Conservation (phyloP, 30 jellyfish, hydroid and myxozoan species). For the Turritopsis rubra region DNA sequence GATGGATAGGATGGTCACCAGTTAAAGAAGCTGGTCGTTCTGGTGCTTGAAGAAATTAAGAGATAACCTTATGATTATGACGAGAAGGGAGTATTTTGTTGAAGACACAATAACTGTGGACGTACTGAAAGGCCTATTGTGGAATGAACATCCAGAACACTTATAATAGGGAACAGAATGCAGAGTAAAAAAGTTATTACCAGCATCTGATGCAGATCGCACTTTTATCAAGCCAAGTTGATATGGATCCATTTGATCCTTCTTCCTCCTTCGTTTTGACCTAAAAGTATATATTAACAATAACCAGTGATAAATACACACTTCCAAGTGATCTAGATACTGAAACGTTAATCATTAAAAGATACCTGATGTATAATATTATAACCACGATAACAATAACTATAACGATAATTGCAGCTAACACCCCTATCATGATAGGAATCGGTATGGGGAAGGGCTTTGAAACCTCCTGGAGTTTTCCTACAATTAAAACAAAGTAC, state of each 20-base stretch:
- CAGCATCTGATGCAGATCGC: constrained; percentile 4
- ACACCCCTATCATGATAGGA: constrained; percentile 58
- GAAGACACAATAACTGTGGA: too few relatives aligned
- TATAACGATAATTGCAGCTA: constrained; percentile 47
- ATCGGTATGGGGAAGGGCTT: constrained; percentile 38
- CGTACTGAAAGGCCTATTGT: too few relatives aligned
- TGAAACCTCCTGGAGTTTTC: background rate
- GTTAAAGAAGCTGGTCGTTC: constrained; percentile 65
- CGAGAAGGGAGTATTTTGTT: background rate
- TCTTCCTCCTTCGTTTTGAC: background rate
- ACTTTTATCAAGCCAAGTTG: constrained; percentile 15
- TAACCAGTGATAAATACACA: too few relatives aligned
- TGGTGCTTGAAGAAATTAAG: constrained; percentile 25
- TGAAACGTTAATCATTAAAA: background rate
- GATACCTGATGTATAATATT: constrained; percentile 50
- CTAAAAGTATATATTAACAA: background rate
- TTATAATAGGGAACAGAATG: too few relatives aligned
- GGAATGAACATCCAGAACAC: too few relatives aligned
- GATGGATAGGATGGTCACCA: constrained; percentile 68
- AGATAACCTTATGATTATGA: background rate
- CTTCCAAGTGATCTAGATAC: too few relatives aligned
- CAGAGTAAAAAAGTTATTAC: too few relatives aligned
- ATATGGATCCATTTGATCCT: constrained; percentile 23
- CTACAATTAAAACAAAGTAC: background rate
- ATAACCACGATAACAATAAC: constrained; percentile 46